Base-by-base conservation (phyloP, 2,113 vertebrate genomes). In the Monopterus albus region DNA sequence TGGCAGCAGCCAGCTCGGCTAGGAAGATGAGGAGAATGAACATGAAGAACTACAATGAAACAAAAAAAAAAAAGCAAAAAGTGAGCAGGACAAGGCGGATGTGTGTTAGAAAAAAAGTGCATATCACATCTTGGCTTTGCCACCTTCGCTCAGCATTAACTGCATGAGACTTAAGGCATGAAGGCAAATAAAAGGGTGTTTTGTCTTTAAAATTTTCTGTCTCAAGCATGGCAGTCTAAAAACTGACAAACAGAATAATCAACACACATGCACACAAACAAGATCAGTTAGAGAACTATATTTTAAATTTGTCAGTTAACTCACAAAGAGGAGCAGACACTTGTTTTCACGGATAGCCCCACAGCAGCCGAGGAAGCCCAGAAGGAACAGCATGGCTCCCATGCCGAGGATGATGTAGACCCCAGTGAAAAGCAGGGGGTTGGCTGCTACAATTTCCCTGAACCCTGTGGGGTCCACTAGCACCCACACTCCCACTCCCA, bases 1-100 rank as follows among this genome's bases (percentile, higher is more conserved):
- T 96, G 75, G 95, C 96, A 61, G 96, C 96, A 1, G 95, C 96
- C 68, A 99, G 92, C 91, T 98, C 96, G 0, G 95, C 96, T 89
- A 98, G 88, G 93, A 98, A 98, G 91, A 98, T 97, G 84, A 97
- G 78, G 86, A 98, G 94, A 91, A 98, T 98, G 79, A 98, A 95
- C 92, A 98, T 92, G 92, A 98, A 98, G 91, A 98, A 98, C 97
- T 98, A 94, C 36, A 82, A 57, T 15, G 29, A 84, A 45, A 81
- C 38, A 79, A 67, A 40, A 33, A 20, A 38, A 42, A 53, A 59
- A 35, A 33, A 11, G 28, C 15, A 56, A 55, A 61, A 28, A 17
- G 31, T 13, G 13, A 71, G 36, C 12, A 9, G 53, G 38, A 47
- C 21, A 68, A 47, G 35, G 71, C 47, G 39, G 21, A 39, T 36